These are phyloP conservation scores for Epizoanthus scotinus DNA, from an alignment of 92 coral and sea anemone species.

Conservation along the genomic window DNA sequence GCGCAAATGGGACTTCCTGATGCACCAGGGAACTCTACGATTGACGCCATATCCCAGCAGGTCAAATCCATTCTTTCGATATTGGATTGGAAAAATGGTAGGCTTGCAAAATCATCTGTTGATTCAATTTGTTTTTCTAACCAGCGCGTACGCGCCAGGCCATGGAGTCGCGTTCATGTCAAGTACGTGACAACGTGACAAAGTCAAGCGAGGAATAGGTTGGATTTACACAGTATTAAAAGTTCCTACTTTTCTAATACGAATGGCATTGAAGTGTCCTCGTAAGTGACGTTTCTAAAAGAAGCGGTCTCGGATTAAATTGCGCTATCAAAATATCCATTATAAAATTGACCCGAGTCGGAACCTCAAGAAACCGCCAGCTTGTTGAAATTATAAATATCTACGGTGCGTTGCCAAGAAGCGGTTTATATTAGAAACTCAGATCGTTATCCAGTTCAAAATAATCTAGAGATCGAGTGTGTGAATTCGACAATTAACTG, in stretches of 20 bases:
- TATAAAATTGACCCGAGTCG: constrained; percentile 17
- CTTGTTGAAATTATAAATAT: constrained; percentile 24
- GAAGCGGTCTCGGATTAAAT: constrained; percentile 38
- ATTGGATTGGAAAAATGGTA: constrained; percentile 46
- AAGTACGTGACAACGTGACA: constrained; percentile 39
- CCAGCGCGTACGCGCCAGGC: constrained; percentile 4
- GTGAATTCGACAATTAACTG: not conserved
- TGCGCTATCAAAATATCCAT: constrained; percentile 25
- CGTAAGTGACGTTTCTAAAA: constrained; percentile 28
- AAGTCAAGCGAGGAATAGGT: not conserved
- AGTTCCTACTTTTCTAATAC: not conserved
- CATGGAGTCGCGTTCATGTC: constrained; percentile 7
- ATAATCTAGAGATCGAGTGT: not conserved
- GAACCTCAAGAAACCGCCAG: constrained; percentile 23
- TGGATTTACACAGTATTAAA: not conserved
- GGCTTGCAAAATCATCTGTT: constrained; percentile 24
- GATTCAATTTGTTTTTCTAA: constrained; percentile 15
- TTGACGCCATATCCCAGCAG: constrained; percentile 29
- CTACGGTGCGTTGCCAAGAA: constrained; percentile 28
- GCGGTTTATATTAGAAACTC: constrained; percentile 7
- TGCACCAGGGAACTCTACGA: constrained; percentile 21
- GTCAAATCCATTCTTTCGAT: constrained; percentile 35
- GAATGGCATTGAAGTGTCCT: constrained; percentile 6
- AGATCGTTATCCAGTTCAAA: constrained; percentile 30
- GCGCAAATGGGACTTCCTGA: not conserved